phyloP scores from a whole-genome alignment of 1,140 invertebrate species.

The Xylocopa sonorina region DNA sequence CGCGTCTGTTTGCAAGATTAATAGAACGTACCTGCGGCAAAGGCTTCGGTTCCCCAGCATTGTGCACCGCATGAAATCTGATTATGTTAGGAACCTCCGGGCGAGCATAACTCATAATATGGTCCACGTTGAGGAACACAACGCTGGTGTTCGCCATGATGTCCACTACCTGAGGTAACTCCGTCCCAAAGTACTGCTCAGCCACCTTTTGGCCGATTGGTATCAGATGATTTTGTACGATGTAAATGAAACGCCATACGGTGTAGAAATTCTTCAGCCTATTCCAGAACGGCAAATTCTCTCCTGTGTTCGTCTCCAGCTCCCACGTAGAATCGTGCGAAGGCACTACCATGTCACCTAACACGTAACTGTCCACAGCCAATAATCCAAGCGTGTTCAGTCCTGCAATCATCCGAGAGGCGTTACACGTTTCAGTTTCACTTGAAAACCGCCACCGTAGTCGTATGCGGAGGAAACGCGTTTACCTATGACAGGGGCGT shows the following conservation, averaged over 20 bases:
- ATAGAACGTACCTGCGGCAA: slow-evolving; percentile 65
- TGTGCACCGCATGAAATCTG: slow-evolving; percentile 81
- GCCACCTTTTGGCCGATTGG: slow-evolving; percentile 74
- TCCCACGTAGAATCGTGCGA: slow-evolving; percentile 64
- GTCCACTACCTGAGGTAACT: slow-evolving; percentile 62
- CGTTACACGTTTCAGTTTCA: too few species aligned
- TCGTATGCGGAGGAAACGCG: too few species aligned
- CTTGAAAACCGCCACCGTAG: too few species aligned
- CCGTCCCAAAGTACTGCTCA: slow-evolving; percentile 72
- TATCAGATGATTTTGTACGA: slow-evolving; percentile 54
- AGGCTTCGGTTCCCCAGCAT: slow-evolving; percentile 53
- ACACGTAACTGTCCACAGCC: background rate
- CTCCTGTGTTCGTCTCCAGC: background rate
- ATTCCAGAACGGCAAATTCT: slow-evolving; percentile 50
- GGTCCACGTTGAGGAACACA: slow-evolving; percentile 84
- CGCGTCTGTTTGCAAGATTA: background rate
- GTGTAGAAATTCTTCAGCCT: slow-evolving; percentile 51
- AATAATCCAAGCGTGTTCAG: slow-evolving; percentile 28
- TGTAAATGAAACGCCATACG: slow-evolving; percentile 39
- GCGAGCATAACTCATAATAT: slow-evolving; percentile 81
- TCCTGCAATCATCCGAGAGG: slow-evolving; percentile 44
- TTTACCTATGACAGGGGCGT: slow-evolving; percentile 67
- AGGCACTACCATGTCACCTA: slow-evolving; percentile 49
- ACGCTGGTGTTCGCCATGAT: slow-evolving; percentile 75
- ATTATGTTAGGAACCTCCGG: slow-evolving; percentile 82